Evolutionary conservation across 2,113 vertebrate species (phyloP).

Genomic region (Helogale parvula): DNA sequence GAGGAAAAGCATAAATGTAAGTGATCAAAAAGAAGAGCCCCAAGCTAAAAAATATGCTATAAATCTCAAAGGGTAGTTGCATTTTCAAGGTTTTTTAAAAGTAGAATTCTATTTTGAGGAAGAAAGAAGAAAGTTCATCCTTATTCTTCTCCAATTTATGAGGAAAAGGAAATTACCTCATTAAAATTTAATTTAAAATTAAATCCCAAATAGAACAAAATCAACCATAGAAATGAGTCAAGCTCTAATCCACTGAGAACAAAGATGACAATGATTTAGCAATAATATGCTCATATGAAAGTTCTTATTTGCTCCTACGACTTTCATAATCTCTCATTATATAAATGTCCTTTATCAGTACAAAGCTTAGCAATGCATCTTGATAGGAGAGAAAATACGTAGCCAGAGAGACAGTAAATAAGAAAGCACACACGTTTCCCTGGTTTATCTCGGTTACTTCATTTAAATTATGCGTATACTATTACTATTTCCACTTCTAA

Average conservation of each 20-base stretch:
- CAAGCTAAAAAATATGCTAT: not conserved
- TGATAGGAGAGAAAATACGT: not conserved
- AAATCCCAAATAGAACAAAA: not conserved
- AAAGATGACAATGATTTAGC: not conserved
- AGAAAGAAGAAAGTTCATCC: not conserved
- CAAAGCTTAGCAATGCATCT: not conserved
- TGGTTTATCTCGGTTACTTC: not conserved
- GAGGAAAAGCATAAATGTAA: slow-evolving; percentile 18
- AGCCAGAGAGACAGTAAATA: not conserved
- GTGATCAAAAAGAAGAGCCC: slow-evolving; percentile 32
- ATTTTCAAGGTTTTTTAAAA: slow-evolving; percentile 39
- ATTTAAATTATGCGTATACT: not conserved
- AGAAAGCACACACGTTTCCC: not conserved
- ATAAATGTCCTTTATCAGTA: not conserved
- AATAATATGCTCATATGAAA: not conserved
- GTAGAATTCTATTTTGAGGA: not conserved
- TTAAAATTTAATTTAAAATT: slow-evolving; percentile 67
- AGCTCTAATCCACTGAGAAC: not conserved
- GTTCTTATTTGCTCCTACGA: not conserved
- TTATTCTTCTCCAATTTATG: not conserved
- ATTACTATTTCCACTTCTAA: not conserved
- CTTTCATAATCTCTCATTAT: not conserved
- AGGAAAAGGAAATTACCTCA: not conserved
- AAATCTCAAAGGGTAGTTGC: not conserved
- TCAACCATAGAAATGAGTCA: not conserved